Base-by-base conservation (phyloP, 2,797 vertebrate genomes). In the Monodelphis domestica region DNA sequence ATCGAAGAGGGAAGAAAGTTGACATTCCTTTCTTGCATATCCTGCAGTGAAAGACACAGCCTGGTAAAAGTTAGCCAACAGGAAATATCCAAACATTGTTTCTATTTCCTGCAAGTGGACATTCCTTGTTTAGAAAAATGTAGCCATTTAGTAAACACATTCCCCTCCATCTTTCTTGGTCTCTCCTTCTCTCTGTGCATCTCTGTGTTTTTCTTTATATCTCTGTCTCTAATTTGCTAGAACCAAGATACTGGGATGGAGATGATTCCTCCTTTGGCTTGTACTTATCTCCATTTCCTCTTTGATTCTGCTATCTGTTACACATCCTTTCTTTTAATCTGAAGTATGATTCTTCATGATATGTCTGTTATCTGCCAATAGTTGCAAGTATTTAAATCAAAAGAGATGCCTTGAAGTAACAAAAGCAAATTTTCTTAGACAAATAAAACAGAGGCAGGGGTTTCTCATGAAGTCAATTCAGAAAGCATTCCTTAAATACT, bases 21-120 rank as follows among this genome's bases (percentile, higher is more conserved):
- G 38, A 84, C 70, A 84, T 78, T 54, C 45, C 91, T 93, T 94
- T 91, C 87, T 59, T 91, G 87, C 38, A 53, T 87, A 94, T 94
- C 63, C 59, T 88, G 50, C 89, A 89, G 33, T 89, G 89, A 93
- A 84, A 93, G 95, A 91, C 53, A 90, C 63, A 91, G 91, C 53
- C 1, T 90, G 88, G 87, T 84, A 15, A 90, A 95, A 96, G 56
- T 0, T 38, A 97, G 93, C 70, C 70, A 84, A 84, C 89, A 94
- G 97, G 97, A 96, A 96, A 94, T 95, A 97, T 94, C 90, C 92
- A 30, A 97, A 93, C 93, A 93, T 57, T 89, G n/a, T 96, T 97
- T 96, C 89, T 97, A 94, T 93, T 97, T 97, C 94, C 95, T 97
- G 53, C 63, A 95, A 95, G 91, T 88, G 70, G 94, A 95, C 95